Evolutionary conservation across 2,888 invertebrate species (phyloP).

Genomic region (Parnassius glacialis): DNA sequence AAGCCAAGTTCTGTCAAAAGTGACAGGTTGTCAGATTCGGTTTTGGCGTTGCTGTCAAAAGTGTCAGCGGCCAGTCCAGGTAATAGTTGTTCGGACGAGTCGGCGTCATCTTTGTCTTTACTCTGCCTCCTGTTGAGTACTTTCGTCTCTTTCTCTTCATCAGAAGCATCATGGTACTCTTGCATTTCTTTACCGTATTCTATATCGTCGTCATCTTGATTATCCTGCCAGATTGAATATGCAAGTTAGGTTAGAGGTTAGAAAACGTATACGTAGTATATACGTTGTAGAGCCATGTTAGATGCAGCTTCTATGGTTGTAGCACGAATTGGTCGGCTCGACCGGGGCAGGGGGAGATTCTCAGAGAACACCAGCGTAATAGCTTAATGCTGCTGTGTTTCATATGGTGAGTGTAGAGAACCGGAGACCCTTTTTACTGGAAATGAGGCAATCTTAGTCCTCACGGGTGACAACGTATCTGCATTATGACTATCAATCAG

Average conservation of each 20-base stretch:
- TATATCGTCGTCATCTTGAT: slow-evolving; percentile 78
- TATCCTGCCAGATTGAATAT: slow-evolving; percentile 47
- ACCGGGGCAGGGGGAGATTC: no score
- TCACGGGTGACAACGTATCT: no score
- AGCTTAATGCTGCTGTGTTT: no score
- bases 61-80: slow-evolving; percentile 49
- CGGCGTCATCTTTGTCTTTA: slow-evolving; percentile 60
- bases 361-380: no score
- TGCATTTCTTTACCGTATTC: slow-evolving; percentile 72
- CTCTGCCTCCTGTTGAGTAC: slow-evolving; percentile 55
- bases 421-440: no score
- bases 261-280: no score
- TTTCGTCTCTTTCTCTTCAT: slow-evolving; percentile 65
- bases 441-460: no score
- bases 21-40: slow-evolving; percentile 60
- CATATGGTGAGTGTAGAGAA: no score
- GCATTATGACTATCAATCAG: no score
- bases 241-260: neutral
- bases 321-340: no score
- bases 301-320: no score
- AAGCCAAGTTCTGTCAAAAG: slow-evolving; percentile 81
- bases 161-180: slow-evolving; percentile 69
- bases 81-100: slow-evolving; percentile 60
- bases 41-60: slow-evolving; percentile 33
- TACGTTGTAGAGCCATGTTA: no score